A percentile compares a stretch with the other conserved stretches of the same genome.
phyloP scores from a whole-genome alignment of 2,888 invertebrate genomes.

The Entomobrya multifasciata region DNA sequence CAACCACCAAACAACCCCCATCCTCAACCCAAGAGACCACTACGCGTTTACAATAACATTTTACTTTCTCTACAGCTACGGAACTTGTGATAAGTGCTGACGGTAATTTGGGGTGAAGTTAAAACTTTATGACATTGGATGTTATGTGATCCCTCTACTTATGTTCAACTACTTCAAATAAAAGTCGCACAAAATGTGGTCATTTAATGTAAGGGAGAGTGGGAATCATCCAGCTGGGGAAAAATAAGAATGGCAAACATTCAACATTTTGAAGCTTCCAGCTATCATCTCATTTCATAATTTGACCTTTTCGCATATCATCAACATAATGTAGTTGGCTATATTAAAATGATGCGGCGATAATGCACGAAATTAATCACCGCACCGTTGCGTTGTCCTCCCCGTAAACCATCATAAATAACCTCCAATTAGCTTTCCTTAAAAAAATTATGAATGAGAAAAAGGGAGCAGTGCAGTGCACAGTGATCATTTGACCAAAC shows the following conservation, averaged over 20 bases:
- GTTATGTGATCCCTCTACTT: too few species aligned
- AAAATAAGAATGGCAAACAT: neutral
- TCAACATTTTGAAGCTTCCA: neutral
- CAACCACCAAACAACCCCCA: too few species aligned
- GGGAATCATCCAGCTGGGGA: neutral
- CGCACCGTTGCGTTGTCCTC: too few species aligned
- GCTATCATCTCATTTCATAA: neutral
- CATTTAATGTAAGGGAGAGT: neutral
- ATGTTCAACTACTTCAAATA: conserved; percentile 10
- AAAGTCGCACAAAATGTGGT: conserved; percentile 1
- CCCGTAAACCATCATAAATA: neutral
- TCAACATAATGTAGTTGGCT: neutral
- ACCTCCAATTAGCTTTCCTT: conserved; percentile 25
- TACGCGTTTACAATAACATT: neutral
- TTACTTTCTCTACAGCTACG: neutral
- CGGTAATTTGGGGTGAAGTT: conserved; percentile 16
- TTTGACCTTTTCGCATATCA: neutral
- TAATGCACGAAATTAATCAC: neutral
- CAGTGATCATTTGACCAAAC: neutral
- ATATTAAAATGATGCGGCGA: too few species aligned
- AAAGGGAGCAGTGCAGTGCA: neutral
- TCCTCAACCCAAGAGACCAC: neutral
- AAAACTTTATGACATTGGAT: neutral
- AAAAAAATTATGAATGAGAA: neutral
- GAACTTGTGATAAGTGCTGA: conserved; percentile 7